phyloP scores from a whole-genome alignment of 1,140 invertebrate species.

The Drosophila fuyamai region DNA sequence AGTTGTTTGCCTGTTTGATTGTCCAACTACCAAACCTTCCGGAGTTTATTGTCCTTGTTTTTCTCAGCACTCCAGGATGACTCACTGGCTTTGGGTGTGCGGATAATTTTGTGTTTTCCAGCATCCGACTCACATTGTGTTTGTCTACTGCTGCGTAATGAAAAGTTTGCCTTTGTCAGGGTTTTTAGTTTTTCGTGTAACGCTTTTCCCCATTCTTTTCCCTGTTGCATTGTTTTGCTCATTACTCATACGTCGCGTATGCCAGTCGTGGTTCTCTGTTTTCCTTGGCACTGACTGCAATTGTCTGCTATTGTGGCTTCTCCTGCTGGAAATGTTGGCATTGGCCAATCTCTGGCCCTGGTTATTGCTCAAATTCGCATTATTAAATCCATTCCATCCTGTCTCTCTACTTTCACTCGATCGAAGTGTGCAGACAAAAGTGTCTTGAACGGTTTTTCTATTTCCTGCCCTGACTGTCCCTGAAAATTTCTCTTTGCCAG shows the following conservation, averaged over 20 bases:
- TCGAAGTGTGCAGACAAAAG: constrained; percentile 15
- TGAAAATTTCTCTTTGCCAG: constrained; percentile 14
- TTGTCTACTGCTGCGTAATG: constrained; percentile 70
- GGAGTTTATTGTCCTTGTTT: constrained; percentile 41
- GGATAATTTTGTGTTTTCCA: constrained; percentile 41
- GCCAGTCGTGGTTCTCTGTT: constrained; percentile 33
- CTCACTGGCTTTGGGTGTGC: constrained; percentile 41
- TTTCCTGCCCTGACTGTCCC: constrained; percentile 51
- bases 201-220: constrained; percentile 8
- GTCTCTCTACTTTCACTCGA: constrained; percentile 64
- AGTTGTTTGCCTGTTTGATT: constrained; percentile 56
- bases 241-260: constrained; percentile 73
- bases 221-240: constrained; percentile 53
- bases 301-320: constrained; percentile 22
- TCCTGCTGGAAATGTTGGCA: constrained; percentile 4
- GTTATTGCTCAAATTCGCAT: constrained; percentile 28
- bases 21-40: constrained; percentile 11
- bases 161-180: constrained; percentile 78
- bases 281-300: constrained; percentile 53
- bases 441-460: constrained; percentile 59
- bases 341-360: constrained; percentile 20
- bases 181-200: constrained; percentile 34
- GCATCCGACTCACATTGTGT: constrained; percentile 59
- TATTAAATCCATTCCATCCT: constrained; percentile 57
- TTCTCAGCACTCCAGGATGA: background rate